A percentile compares a stretch with the other conserved stretches of the same genome.
phyloP scores from a whole-genome alignment of 2,113 vertebrate species.

The Neofelis nebulosa region DNA sequence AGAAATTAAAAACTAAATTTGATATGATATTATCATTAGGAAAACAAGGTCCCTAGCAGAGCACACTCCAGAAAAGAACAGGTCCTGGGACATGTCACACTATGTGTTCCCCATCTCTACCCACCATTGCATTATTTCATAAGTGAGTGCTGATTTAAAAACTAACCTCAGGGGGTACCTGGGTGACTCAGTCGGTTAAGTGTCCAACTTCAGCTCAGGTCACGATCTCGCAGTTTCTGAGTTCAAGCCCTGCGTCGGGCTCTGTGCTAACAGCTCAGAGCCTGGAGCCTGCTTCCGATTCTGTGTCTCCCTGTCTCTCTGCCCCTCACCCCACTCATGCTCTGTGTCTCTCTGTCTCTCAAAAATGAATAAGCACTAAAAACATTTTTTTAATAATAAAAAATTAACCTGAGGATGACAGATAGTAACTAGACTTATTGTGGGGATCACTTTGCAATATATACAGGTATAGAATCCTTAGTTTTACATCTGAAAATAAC shows the following conservation, averaged over 20 bases:
- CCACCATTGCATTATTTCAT: fast-evolving
- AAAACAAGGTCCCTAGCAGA: not conserved
- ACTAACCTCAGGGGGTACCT: not conserved
- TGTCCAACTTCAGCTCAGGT: no score
- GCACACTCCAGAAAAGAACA: not conserved
- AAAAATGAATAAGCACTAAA: no score
- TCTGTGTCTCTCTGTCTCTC: no score
- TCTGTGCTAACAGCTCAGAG: no score
- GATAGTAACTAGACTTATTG: not conserved
- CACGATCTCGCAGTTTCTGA: no score
- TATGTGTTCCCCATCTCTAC: not conserved
- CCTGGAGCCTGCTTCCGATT: no score
- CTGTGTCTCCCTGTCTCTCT: no score
- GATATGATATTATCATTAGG: not conserved
- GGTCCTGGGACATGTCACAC: fast-evolving
- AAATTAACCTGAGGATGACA: not conserved
- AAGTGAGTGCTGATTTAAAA: not conserved
- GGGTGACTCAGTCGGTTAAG: no score
- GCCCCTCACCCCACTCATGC: no score
- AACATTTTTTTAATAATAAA: not conserved
- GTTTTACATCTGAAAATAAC: not conserved
- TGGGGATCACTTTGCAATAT: not conserved
- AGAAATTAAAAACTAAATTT: not conserved
- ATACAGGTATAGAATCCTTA: not conserved
- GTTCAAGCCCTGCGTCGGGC: no score